A percentile compares a stretch with the other conserved stretches of the same genome.
Conservation (phyloP, 2,113 vertebrate species). For the Cebidichthys violaceus region DNA sequence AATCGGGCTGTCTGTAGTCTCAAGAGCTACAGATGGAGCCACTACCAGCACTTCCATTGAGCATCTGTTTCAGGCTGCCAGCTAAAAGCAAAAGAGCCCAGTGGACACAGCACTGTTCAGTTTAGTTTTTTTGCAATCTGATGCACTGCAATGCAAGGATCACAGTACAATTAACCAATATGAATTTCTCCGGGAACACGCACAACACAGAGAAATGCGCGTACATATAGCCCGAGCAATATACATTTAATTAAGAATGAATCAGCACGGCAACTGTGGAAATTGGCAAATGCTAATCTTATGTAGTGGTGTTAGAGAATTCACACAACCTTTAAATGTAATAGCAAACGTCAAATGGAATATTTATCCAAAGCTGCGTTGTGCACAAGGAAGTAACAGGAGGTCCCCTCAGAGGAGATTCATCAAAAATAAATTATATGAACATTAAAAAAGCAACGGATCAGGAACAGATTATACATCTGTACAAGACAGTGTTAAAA, state of each 20-base stretch:
- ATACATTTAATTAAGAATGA: background rate
- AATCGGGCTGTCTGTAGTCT: constrained; percentile 60
- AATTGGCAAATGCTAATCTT: background rate
- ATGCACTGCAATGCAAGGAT: constrained; percentile 50
- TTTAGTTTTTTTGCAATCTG: constrained; percentile 46
- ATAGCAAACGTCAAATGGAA: background rate
- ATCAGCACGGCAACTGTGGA: background rate
- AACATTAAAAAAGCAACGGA: background rate
- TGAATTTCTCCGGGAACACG: constrained; percentile 32
- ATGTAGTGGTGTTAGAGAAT: background rate
- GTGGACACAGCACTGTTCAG: constrained; percentile 33
- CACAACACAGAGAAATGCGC: background rate
- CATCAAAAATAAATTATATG: background rate
- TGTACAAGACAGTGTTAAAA: constrained; percentile 1
- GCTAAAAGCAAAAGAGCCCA: constrained; percentile 61
- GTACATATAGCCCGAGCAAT: background rate
- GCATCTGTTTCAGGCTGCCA: constrained; percentile 67
- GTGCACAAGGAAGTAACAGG: background rate
- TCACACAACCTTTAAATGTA: background rate
- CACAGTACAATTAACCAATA: constrained; percentile 56
- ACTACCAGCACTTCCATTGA: constrained; percentile 54
- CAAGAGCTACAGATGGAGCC: constrained; percentile 70
- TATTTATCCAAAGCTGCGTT: background rate
- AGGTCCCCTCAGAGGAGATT: background rate
- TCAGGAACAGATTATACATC: constrained; percentile 22